Percentiles rank a stretch among this genome's conserved stretches.
phyloP scores from a whole-genome alignment of 2,113 vertebrate species.

The Candoia aspera region DNA sequence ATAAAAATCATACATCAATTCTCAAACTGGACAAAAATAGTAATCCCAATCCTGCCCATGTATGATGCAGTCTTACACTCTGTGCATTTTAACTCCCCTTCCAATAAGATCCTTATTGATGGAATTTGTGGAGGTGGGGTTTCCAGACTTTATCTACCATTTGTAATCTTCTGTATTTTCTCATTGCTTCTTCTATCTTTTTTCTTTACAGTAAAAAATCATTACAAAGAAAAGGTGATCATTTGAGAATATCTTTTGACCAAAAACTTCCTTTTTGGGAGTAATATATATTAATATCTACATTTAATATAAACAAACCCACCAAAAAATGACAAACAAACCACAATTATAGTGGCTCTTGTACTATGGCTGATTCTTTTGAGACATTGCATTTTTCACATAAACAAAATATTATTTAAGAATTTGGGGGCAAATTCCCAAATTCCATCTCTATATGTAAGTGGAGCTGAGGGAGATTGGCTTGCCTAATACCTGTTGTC shows the following conservation, averaged over 20 bases:
- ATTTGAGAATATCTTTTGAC: not conserved
- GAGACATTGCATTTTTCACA: not conserved
- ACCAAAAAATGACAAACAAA: not conserved
- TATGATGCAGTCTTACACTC: not conserved
- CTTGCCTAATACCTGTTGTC: not conserved
- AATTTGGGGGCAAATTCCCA: not conserved
- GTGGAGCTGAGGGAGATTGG: not conserved
- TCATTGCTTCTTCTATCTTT: not conserved
- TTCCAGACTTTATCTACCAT: not conserved
- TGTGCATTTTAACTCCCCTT: not conserved
- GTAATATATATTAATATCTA: not conserved
- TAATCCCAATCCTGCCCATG: not conserved
- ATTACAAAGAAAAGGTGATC: not conserved
- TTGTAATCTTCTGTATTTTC: not conserved
- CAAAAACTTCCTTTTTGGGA: not conserved
- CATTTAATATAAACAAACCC: not conserved
- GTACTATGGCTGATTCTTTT: not conserved
- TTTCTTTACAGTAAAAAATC: not conserved
- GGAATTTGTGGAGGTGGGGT: not conserved
- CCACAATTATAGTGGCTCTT: not conserved
- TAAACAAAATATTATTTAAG: not conserved
- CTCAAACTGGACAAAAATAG: not conserved
- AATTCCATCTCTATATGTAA: not conserved
- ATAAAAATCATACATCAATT: not conserved
- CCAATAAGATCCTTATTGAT: not conserved